Evolutionary conservation across 2,888 invertebrate species (phyloP), one percentile per base, ranked within the genome.

Genomic region (Nymphalis c-album): DNA sequence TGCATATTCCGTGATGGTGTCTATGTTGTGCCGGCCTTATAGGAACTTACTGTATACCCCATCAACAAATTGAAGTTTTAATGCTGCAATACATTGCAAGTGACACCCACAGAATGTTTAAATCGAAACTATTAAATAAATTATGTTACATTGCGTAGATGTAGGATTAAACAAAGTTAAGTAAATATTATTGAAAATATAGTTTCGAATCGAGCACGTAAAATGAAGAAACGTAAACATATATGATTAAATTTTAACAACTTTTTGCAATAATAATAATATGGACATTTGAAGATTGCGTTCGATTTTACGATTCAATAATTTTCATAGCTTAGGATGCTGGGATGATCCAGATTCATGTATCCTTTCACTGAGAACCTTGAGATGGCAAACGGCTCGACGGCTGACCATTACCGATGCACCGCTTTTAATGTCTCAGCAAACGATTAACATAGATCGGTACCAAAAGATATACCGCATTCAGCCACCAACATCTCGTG

Each of bases 341-440:
- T 81, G 80, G 84, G 91, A 91, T 90, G 91, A 88, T 91, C 90
- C 91, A 91, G 91, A 90, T 91, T 85, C 85, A 80, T 73, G 81
- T 76, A 85, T 90, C 91, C 91, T 91, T 92, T 92, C 91, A 91
- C 91, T 80, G 75, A 83, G 87, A 87, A 69, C 91, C 91, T 92
- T 91, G 91, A 87, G 83, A 74, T 63, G 75, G 79, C 78, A 77
- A 80, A 80, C 78, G 76, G 74, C 79, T 83, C 84, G 83, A 83
- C 85, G 71, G 71, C 81, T 87, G 90, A 85, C 91, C 90, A 88
- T 88, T 90, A 90, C 85, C 83, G 80, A 82, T 82, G 81, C 82
- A 82, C 83, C 76, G 83, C 83, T 83, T 83, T 87, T 90, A 88
- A 89, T 88, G 86, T 86, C 85, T 87, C 84, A 85, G 83, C 68